These are phyloP conservation scores for Chrysomela aeneicollis DNA, from an alignment of 2,888 invertebrate genomes.

Conservation along the genomic window DNA sequence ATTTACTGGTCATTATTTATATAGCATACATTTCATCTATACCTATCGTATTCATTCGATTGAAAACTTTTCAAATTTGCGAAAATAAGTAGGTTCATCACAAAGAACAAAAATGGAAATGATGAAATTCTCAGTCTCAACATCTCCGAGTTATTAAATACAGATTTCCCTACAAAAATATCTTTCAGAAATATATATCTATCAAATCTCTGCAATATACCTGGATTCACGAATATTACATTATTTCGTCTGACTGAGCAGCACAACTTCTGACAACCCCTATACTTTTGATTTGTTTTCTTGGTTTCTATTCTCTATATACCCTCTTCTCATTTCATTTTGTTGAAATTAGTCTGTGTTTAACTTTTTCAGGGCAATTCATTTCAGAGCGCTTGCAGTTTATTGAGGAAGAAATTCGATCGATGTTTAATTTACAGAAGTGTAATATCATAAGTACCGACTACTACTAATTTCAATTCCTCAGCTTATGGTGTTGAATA, in stretches of 20 bases:
- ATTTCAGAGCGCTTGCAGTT: neutral
- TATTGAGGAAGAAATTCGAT: neutral
- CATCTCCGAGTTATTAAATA: neutral
- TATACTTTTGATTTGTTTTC: conserved; percentile 12
- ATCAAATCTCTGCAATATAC: neutral
- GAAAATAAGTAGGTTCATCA: neutral
- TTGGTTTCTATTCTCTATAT: conserved; percentile 25
- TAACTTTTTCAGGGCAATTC: neutral
- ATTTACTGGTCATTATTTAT: neutral
- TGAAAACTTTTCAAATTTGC: too few relatives aligned
- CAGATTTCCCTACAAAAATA: neutral
- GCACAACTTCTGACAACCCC: conserved; percentile 1
- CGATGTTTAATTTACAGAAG: neutral
- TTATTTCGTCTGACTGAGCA: conserved; percentile 15
- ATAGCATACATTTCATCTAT: too few relatives aligned
- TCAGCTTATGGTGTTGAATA: too few relatives aligned
- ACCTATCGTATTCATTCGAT: too few relatives aligned
- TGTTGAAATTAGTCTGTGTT: neutral
- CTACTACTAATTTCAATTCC: neutral
- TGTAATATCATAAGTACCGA: neutral
- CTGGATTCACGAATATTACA: conserved; percentile 12
- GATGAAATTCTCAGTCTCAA: neutral
- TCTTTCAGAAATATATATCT: neutral
- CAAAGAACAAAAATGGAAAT: neutral
- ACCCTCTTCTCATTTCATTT: conserved; percentile 12